Base-by-base conservation (phyloP, 2,113 vertebrate species). In the Catharus minimus region DNA sequence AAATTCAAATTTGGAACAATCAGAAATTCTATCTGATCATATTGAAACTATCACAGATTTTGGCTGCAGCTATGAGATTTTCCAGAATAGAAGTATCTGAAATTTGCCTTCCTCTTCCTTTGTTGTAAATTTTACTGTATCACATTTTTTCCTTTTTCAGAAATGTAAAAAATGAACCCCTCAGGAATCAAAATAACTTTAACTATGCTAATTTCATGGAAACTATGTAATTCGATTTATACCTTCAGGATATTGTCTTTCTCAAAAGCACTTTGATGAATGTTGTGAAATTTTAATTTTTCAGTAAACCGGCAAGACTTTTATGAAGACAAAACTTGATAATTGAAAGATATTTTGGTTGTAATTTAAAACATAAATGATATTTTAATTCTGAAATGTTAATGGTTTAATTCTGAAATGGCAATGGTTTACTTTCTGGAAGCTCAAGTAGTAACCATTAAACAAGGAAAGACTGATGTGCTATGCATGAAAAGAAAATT, bases 251-350 rank as follows among this genome's bases (percentile, higher is more conserved):
- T 95, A 85, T 84, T 84, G 52, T 95, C 82, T 36, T 93, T 94
- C 49, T 95, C 50, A 74, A 86, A 88, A 88, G 38, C 26, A 90
- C 43, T 95, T 92, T 58, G 68, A 50, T 71, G 41, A 52, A 73
- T 95, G 24, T 64, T 86, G 41, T 89, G 53, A 97, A 95, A 95
- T 96, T 78, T 26, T 68, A 76, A 65, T 92, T 96, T 93, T 95
- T 95, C 77, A 53, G 49, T 79, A 79, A 96, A 90, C 30, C 49
- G 60, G 86, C 86, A 89, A 90, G 32, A 9, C 13, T 93, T 93
- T 93, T 67, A 87, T 75, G 21, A 88, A 90, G 69, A 92, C 38
- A 93, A 90, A 96, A 62, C 17, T 86, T 77, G 36, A 86, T 16
- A 43, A 64, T 10, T 85, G 30, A 89, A 95, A 96, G 56, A 6